Conservation (phyloP, 2,797 vertebrate genomes). For the Pipistrellus pipistrellus region DNA sequence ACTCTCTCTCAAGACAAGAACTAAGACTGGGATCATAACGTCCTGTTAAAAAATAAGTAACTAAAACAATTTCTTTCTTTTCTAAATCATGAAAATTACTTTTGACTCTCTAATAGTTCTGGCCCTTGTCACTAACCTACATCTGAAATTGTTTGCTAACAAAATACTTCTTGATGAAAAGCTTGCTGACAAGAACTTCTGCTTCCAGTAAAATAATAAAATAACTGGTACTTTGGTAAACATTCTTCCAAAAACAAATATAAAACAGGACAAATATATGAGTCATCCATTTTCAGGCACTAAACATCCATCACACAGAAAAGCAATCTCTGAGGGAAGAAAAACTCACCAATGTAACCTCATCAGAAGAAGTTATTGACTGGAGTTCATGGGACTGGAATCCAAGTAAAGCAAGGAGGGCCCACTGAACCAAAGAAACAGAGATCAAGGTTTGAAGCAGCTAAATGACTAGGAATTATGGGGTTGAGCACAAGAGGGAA, state of each 20-base stretch:
- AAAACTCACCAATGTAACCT: not conserved
- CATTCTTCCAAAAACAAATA: not conserved
- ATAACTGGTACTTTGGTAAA: not conserved
- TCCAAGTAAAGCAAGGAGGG: not conserved
- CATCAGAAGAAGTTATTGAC: not conserved
- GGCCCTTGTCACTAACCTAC: not conserved
- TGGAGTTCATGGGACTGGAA: not conserved
- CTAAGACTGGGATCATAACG: not conserved
- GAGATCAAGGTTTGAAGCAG: not conserved
- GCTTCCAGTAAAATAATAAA: not conserved
- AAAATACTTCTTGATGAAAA: slow-evolving; percentile 17
- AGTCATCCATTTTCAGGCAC: not conserved
- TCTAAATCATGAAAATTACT: not conserved
- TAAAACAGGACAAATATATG: not conserved
- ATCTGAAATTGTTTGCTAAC: not conserved
- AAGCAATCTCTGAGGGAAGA: not conserved
- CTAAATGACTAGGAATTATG: not conserved
- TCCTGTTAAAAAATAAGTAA: slow-evolving; percentile 32
- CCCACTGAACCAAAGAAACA: not conserved
- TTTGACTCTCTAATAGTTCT: slow-evolving; percentile 34
- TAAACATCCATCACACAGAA: not conserved
- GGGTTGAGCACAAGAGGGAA: not conserved
- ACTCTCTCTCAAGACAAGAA: not conserved
- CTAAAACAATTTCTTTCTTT: slow-evolving; percentile 6
- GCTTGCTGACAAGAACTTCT: not conserved